These are phyloP conservation scores for Priapulus caudatus DNA, from an alignment of 2,888 invertebrate species.

Conservation along the genomic window DNA sequence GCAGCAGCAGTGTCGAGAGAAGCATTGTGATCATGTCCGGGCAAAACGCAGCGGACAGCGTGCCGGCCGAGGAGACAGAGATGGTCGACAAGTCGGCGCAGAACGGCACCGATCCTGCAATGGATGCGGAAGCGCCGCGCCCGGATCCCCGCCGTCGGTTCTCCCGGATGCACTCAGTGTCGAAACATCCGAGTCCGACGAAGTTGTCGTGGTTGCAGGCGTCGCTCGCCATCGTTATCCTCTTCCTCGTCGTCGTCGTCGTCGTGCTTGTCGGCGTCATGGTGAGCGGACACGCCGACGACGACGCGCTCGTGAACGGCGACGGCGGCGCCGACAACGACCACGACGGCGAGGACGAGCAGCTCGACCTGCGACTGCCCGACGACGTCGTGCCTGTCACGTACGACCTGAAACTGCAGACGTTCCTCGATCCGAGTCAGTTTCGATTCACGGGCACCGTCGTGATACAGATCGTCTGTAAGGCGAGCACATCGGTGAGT, in stretches of 20 bases:
- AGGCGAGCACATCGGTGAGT: not conserved
- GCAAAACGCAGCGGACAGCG: no score
- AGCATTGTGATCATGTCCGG: no score
- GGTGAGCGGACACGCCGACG: not conserved
- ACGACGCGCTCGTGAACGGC: not conserved
- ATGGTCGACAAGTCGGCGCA: not conserved
- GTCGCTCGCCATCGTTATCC: not conserved
- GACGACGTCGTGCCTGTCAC: not conserved
- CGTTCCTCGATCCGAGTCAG: not conserved
- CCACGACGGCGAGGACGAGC: not conserved
- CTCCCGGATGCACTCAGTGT: not conserved
- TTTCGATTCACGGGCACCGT: not conserved
- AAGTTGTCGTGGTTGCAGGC: not conserved
- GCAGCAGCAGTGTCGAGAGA: no score
- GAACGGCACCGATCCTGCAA: not conserved
- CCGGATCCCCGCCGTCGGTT: not conserved
- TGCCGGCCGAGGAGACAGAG: not conserved
- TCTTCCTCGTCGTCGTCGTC: not conserved
- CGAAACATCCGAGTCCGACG: not conserved
- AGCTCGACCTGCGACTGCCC: not conserved
- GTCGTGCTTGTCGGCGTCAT: not conserved
- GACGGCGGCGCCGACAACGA: not conserved
- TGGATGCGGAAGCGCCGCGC: not conserved
- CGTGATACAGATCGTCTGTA: not conserved
- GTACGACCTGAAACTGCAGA: not conserved